phyloP scores from a whole-genome alignment of 2,113 vertebrate species.

The Peromyscus polionotus region DNA sequence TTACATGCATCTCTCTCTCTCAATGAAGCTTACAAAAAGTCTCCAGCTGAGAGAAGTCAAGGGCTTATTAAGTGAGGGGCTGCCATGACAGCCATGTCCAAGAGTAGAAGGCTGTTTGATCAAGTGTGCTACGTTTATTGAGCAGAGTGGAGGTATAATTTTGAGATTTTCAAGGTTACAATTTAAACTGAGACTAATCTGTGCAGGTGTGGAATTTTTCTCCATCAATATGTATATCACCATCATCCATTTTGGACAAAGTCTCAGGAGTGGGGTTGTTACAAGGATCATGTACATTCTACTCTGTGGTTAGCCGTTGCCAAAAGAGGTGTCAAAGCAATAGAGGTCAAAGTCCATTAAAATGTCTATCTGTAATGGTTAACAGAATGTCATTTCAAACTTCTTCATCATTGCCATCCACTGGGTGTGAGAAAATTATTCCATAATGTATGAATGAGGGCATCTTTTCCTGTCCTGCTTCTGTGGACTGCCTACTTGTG shows the following conservation, averaged over 20 bases:
- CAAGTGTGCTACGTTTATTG: neutral
- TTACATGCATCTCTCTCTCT: neutral
- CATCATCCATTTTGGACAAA: neutral
- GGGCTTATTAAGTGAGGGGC: neutral
- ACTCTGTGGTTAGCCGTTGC: neutral
- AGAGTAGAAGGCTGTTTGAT: neutral
- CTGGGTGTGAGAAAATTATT: neutral
- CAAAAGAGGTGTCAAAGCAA: neutral
- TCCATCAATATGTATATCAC: neutral
- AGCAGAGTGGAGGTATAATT: neutral
- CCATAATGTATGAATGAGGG: neutral
- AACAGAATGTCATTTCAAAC: neutral
- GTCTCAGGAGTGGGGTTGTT: neutral
- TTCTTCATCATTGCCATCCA: constrained; percentile 12
- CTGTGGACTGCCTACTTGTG: neutral
- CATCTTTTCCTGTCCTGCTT: constrained; percentile 8
- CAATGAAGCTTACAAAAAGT: neutral
- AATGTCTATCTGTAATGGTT: neutral
- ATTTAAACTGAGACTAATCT: neutral
- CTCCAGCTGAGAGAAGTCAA: neutral
- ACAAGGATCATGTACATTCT: neutral
- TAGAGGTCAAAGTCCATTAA: neutral
- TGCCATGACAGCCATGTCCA: neutral
- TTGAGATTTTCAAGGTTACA: neutral
- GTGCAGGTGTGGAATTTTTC: neutral